Evolutionary conservation across 2,888 invertebrate species (phyloP).

Genomic region (Eupithecia tripunctaria): DNA sequence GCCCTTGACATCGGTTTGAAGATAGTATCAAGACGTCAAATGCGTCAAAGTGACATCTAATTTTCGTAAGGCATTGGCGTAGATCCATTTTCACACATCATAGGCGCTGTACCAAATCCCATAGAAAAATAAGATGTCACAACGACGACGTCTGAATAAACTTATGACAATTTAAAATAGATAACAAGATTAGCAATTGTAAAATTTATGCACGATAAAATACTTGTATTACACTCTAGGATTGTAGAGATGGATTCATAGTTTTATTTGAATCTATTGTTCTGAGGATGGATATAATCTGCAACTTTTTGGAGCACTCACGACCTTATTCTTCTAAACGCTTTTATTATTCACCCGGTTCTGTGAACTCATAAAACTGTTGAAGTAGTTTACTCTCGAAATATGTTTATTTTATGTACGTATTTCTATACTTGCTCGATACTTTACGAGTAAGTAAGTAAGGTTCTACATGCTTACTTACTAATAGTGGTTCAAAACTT

Average conservation of each 20-base stretch:
- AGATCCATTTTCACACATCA: too few relatives aligned
- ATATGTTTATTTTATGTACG: slow-evolving; percentile 5
- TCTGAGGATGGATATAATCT: slow-evolving; percentile 39
- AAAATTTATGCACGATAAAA: background rate
- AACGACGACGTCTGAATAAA: too few relatives aligned
- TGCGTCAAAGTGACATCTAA: too few relatives aligned
- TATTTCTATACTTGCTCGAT: background rate
- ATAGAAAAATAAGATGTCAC: too few relatives aligned
- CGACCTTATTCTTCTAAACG: slow-evolving; percentile 21
- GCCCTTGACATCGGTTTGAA: too few relatives aligned
- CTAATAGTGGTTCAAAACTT: background rate
- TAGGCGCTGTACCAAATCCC: too few relatives aligned
- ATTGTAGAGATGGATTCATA: slow-evolving; percentile 14
- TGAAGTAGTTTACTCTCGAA: slow-evolving; percentile 1
- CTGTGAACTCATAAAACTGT: slow-evolving; percentile 25
- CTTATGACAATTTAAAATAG: too few relatives aligned
- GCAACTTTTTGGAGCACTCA: slow-evolving; percentile 36
- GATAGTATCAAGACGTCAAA: too few relatives aligned
- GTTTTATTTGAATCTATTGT: slow-evolving; percentile 42
- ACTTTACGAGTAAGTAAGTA: background rate
- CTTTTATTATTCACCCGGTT: slow-evolving; percentile 28
- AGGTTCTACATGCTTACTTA: background rate
- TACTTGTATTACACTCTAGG: background rate
- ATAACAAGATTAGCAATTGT: background rate
- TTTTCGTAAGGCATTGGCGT: too few relatives aligned